Percentiles rank a stretch among this genome's conserved stretches.
Conservation (phyloP, 2,113 vertebrate genomes). For the Dissostichus mawsoni region DNA sequence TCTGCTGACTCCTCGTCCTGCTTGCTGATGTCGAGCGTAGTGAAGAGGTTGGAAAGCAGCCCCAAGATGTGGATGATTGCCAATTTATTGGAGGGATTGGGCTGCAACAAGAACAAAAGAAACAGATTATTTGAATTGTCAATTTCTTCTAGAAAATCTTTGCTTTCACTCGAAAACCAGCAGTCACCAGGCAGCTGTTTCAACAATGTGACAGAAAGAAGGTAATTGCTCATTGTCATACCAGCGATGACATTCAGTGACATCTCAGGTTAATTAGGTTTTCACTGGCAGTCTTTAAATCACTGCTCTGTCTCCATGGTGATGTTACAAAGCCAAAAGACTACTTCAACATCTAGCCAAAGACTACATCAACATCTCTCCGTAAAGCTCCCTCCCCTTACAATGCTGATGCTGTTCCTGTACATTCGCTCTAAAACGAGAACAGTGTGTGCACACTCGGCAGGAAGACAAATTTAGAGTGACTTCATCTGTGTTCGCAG, state of each 20-base stretch:
- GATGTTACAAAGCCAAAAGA: conserved; percentile 32
- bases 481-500: conserved; percentile 5
- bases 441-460: neutral
- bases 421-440: neutral
- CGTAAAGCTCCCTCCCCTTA: neutral
- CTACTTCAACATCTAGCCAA: conserved; percentile 19
- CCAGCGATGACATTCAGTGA: conserved; percentile 1
- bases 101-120: conserved; percentile 82
- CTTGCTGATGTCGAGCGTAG: conserved; percentile 96
- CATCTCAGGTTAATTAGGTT: conserved; percentile 43
- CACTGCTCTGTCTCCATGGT: conserved; percentile 53
- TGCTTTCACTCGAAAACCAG: no score
- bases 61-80: conserved; percentile 99
- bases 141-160: conserved; percentile 12
- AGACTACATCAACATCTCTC: conserved; percentile 17
- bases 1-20: conserved; percentile 94
- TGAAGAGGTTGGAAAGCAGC: conserved; percentile 97
- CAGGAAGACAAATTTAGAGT: neutral
- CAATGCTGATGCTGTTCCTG: neutral
- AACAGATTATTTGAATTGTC: neutral
- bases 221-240: neutral
- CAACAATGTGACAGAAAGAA: neutral
- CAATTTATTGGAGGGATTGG: conserved; percentile 97
- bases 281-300: conserved; percentile 44
- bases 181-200: neutral